Base-by-base conservation (phyloP, 2,113 vertebrate genomes). In the Drymodes brunneopygia region DNA sequence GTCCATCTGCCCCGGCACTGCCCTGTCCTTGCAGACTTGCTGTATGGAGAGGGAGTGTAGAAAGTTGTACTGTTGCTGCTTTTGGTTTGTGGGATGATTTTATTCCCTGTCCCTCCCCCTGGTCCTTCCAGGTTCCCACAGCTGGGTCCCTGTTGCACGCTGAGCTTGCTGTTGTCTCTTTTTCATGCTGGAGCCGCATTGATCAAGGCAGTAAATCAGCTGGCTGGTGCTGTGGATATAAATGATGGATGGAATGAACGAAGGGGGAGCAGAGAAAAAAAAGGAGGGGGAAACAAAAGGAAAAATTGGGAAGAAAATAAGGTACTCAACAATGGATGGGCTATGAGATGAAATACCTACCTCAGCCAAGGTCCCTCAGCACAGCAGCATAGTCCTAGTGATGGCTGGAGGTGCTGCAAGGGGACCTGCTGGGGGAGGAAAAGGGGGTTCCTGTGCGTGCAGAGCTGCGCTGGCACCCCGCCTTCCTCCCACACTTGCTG, bases 201-300 rank as follows among this genome's bases (percentile, higher is more conserved):
- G 77, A 95, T 86, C 3, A 8, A 67, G 87, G 93, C 77, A 66
- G 91, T 97, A 94, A 95, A 94, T 97, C 93, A 97, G 56, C 67
- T 87, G 94, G 60, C 71, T 2, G n/a, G 72, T 87, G 86, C 54
- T 53, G 90, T 60, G 57, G 93, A 94, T 96, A 97, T 90, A 93
- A 96, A 97, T 92, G 90, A 91, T 78, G 84, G 81, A 74, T 92
- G 72, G 96, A 95, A 96, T 67, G 84, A 91, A 91, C 86, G 65
- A 83, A 97, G 87, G 79, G 57, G 81, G 87, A 96, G 91, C 70
- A 95, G 92, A 95, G 81, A 15, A 38, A 77, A 61, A 95, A 89
- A 22, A 60, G 11, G 13, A 8, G 13, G 51, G 36, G 9, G 7
- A 62, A 78, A 66, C 21, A 58, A 56, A 28, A 42, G 22, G 15